A percentile compares a stretch with the other conserved stretches of the same genome.
phyloP scores from a whole-genome alignment of 1,140 invertebrate genomes.

The Ostrea edulis region DNA sequence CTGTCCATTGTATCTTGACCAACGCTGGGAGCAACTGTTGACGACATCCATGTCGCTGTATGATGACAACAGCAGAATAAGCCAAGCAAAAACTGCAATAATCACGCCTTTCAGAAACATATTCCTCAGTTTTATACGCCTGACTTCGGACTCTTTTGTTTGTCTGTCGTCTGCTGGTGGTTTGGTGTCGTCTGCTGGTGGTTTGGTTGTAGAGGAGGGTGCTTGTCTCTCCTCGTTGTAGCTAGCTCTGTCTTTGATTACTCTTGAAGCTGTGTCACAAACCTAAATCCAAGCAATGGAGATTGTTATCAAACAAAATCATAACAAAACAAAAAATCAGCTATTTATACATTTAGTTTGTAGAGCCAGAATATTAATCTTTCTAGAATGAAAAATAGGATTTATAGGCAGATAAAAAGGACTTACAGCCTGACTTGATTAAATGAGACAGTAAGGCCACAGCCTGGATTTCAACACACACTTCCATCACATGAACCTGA shows the following conservation, averaged over 20 bases:
- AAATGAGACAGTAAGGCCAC: too few species aligned
- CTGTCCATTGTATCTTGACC: background rate
- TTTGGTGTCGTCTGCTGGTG: too few species aligned
- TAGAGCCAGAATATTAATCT: too few species aligned
- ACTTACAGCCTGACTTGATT: too few species aligned
- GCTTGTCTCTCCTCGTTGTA: background rate
- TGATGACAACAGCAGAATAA: background rate
- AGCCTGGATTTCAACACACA: too few species aligned
- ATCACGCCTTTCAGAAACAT: background rate
- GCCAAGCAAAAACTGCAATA: background rate
- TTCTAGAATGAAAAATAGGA: too few species aligned
- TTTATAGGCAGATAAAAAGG: too few species aligned
- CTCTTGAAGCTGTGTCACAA: background rate
- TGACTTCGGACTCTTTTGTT: background rate
- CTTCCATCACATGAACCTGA: too few species aligned
- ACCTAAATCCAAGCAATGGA: background rate
- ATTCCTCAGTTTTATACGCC: background rate
- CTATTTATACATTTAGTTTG: too few species aligned
- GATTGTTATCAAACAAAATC: too few species aligned
- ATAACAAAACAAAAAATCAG: too few species aligned
- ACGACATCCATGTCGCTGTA: background rate
- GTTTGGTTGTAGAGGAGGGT: background rate
- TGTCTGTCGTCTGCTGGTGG: background rate
- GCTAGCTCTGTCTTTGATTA: background rate
- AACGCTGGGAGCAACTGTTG: background rate